A percentile compares a stretch with the other conserved stretches of the same genome.
phyloP scores from a whole-genome alignment of 2,797 vertebrate genomes.

The Bradypus variegatus region DNA sequence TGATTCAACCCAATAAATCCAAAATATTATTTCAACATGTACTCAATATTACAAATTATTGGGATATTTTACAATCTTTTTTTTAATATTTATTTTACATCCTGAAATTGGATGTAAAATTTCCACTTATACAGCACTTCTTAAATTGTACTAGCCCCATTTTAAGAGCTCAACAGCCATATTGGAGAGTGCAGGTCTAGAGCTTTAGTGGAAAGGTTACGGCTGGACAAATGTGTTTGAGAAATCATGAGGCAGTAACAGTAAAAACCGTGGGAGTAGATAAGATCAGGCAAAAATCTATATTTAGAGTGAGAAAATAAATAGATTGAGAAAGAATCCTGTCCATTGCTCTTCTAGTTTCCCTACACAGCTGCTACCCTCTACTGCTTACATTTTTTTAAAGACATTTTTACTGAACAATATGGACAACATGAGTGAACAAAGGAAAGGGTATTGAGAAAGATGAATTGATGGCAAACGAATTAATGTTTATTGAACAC shows the following conservation, averaged over 20 bases:
- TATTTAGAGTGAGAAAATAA: slow-evolving; percentile 2
- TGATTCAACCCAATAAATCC: background rate
- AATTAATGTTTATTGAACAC: slow-evolving; percentile 3
- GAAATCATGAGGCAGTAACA: background rate
- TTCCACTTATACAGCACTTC: background rate
- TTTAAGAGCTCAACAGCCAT: slow-evolving; percentile 3
- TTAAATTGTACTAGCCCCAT: background rate
- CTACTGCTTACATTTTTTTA: background rate
- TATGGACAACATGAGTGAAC: background rate
- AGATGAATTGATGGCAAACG: background rate
- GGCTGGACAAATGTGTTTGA: background rate
- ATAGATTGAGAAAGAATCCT: slow-evolving; percentile 1
- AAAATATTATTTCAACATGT: background rate
- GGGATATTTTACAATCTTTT: background rate
- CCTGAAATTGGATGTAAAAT: background rate
- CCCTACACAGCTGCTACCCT: background rate
- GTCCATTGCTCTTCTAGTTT: background rate
- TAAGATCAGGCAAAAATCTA: background rate
- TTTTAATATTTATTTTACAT: background rate
- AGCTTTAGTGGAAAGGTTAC: background rate
- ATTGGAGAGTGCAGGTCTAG: background rate
- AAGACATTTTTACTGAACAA: slow-evolving; percentile 1
- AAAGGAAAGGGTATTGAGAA: background rate
- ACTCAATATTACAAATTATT: slow-evolving; percentile 3
- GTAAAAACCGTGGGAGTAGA: background rate